Percentiles rank a stretch among this genome's conserved stretches.
phyloP scores from a whole-genome alignment of 2,888 invertebrate genomes.

The Rapana venosa region DNA sequence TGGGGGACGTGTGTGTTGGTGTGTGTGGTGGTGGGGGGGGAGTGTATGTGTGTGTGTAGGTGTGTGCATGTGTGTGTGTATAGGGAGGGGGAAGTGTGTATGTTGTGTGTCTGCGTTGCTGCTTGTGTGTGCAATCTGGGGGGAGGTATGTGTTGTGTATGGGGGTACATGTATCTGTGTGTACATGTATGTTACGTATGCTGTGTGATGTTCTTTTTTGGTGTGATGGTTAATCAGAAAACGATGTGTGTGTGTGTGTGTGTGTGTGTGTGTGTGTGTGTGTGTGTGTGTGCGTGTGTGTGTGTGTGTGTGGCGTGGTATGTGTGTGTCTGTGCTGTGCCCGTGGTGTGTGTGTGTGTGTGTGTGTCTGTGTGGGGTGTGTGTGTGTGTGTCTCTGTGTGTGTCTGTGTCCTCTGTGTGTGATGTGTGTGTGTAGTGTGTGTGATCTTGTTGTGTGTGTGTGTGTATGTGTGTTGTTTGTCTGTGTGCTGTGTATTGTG shows the following conservation, averaged over 20 bases:
- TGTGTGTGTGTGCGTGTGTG: conserved; percentile 3
- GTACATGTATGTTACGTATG: not conserved
- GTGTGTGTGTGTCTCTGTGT: conserved; percentile 11
- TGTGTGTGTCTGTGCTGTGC: not conserved
- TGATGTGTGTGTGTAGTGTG: conserved; percentile 11
- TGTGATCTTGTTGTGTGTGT: not conserved
- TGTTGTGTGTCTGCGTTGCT: no score
- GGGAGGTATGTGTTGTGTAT: not conserved
- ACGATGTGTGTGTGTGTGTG: conserved; percentile 11
- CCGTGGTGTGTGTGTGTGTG: not conserved
- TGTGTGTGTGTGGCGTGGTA: not conserved
- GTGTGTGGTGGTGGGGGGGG: no score
- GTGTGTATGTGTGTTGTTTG: not conserved
- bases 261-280: conserved; percentile 54
- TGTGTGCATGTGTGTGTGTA: no score
- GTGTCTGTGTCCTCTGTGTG: not conserved
- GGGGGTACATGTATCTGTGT: not conserved
- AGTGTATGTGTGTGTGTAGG: no score
- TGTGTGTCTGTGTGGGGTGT: not conserved
- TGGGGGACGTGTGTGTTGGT: no score
- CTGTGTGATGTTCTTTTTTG: not conserved
- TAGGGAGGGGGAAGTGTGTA: no score
- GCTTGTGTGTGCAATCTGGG: no score
- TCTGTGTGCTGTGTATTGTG: not conserved
- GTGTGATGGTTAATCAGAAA: not conserved